Evolutionary conservation across 2,797 vertebrate genomes (phyloP).

Genomic region (Halcyon badia): DNA sequence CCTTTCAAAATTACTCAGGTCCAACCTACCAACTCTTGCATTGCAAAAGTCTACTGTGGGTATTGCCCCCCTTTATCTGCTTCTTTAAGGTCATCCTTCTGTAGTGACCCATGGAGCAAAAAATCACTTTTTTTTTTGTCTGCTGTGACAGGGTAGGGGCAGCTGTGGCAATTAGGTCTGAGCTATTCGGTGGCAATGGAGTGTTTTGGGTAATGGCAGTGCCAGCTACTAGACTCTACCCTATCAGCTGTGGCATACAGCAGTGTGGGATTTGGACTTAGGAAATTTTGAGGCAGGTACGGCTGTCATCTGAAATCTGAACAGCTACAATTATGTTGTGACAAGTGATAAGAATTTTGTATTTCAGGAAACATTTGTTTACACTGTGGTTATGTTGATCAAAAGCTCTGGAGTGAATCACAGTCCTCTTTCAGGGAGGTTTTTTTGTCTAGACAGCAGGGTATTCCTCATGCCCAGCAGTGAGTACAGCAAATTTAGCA

Average conservation of each 20-base stretch:
- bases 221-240: not conserved
- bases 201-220: not conserved
- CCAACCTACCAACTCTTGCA: not conserved
- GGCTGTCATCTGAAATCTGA: slow-evolving; percentile 12
- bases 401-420: slow-evolving; percentile 9
- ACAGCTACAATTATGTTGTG: not conserved
- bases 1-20: not conserved
- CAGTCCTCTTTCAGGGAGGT: not conserved
- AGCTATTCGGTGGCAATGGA: not conserved
- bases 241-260: not conserved
- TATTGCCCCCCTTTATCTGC: not conserved
- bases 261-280: not conserved
- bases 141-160: not conserved
- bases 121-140: not conserved
- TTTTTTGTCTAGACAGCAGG: slow-evolving; percentile 4
- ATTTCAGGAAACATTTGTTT: slow-evolving; percentile 22
- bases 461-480: slow-evolving; percentile 11
- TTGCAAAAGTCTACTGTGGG: not conserved
- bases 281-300: not conserved
- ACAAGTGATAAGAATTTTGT: slow-evolving; percentile 9
- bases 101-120: not conserved
- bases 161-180: not conserved
- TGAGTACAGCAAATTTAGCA: not conserved
- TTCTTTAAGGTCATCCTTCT: not conserved
- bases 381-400: slow-evolving; percentile 31